Conservation (phyloP, 2,888 invertebrate genomes). For the Polyommatus iphigenia region DNA sequence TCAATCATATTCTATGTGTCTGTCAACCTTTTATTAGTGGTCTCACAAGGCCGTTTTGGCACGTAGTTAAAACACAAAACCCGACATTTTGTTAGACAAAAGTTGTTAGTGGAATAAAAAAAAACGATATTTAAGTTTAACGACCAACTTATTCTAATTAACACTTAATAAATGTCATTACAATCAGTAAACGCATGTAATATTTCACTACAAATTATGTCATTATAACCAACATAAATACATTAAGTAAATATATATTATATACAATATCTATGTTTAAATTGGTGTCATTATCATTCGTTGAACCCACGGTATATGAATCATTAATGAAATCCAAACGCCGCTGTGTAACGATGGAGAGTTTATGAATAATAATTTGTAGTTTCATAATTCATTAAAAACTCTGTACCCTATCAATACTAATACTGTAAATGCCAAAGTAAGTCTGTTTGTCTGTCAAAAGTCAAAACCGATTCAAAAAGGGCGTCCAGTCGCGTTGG, state of each 20-base stretch:
- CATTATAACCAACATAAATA: slow-evolving; percentile 3
- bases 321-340: slow-evolving; percentile 17
- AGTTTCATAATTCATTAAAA: slow-evolving; percentile 1
- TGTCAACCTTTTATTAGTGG: not conserved
- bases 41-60: not conserved
- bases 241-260: not conserved
- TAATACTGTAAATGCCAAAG: too few relatives aligned
- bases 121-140: not conserved
- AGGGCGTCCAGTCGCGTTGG: too few relatives aligned
- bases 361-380: slow-evolving; percentile 19
- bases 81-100: too few relatives aligned
- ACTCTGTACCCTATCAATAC: too few relatives aligned
- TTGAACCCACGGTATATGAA: slow-evolving; percentile 7
- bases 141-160: not conserved
- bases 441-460: too few relatives aligned
- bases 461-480: too few relatives aligned
- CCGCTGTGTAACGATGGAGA: not conserved
- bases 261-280: not conserved
- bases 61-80: not conserved
- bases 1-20: slow-evolving; percentile 9
- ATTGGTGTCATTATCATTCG: slow-evolving; percentile 25
- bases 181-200: not conserved
- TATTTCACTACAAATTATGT: slow-evolving; percentile 10
- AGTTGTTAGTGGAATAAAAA: too few relatives aligned
- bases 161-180: slow-evolving; percentile 4